Conservation (phyloP, 2,888 invertebrate species). For the Pasiphila rectangulata region DNA sequence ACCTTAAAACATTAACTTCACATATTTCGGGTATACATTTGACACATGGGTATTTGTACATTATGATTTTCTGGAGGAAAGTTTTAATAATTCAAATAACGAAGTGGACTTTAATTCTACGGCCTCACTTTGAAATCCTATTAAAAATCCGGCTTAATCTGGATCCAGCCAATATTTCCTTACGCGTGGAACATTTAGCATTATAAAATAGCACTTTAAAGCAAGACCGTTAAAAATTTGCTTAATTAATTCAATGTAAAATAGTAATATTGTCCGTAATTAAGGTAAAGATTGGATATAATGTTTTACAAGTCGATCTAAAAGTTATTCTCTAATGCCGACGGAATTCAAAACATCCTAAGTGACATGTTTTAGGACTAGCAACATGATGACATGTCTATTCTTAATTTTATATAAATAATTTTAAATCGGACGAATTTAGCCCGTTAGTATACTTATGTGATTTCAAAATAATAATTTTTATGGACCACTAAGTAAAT, state of each 20-base stretch:
- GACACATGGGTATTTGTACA: constrained; percentile 67
- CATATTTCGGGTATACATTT: constrained; percentile 47
- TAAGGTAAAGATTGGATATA: not conserved
- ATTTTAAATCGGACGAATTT: constrained; percentile 50
- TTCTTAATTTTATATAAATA: constrained; percentile 35
- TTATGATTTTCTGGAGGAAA: constrained; percentile 44
- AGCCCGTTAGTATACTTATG: constrained; percentile 43
- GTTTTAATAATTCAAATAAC: not conserved
- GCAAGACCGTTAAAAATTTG: no score
- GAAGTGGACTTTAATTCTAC: not conserved
- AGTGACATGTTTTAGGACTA: constrained; percentile 52
- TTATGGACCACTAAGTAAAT: constrained; percentile 39
- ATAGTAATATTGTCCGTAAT: not conserved
- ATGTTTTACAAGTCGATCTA: constrained; percentile 9
- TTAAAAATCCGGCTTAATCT: no score
- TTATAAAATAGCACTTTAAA: no score
- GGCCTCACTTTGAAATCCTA: not conserved
- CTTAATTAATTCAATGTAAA: not conserved
- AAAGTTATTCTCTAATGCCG: constrained; percentile 30
- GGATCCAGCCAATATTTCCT: no score
- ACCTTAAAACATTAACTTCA: constrained; percentile 21
- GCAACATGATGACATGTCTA: constrained; percentile 36
- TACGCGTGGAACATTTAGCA: not conserved
- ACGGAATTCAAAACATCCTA: constrained; percentile 40
- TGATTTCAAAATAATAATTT: constrained; percentile 30